These are phyloP conservation scores for Leptothorax acervorum DNA, from an alignment of 2,888 invertebrate species.

Conservation along the genomic window DNA sequence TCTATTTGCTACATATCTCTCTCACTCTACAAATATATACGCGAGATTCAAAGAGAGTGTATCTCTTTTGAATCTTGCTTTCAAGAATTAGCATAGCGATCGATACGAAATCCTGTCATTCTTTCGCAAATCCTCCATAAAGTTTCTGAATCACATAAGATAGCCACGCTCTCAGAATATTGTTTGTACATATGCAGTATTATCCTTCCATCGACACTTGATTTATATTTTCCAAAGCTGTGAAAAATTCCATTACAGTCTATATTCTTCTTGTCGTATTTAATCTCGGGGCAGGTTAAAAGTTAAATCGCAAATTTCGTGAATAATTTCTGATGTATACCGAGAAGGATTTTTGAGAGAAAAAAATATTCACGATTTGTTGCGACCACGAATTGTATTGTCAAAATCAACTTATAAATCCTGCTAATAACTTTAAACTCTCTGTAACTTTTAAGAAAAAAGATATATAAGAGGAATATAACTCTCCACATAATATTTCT, in stretches of 20 bases:
- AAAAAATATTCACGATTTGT: neutral
- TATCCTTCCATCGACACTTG: neutral
- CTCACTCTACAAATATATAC: neutral
- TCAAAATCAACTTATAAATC: neutral
- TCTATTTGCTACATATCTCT: neutral
- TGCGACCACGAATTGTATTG: neutral
- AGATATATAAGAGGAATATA: neutral
- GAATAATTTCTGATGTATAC: neutral
- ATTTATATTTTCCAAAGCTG: neutral
- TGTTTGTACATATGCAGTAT: neutral
- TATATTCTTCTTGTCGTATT: slow-evolving; percentile 1
- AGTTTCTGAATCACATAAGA: neutral
- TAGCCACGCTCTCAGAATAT: neutral
- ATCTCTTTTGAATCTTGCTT: neutral
- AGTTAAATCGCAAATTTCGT: neutral
- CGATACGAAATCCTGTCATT: neutral
- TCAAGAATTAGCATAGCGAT: slow-evolving; percentile 2
- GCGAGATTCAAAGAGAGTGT: neutral
- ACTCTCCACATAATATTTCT: neutral
- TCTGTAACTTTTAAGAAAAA: neutral
- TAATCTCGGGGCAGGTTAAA: neutral
- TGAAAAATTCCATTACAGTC: neutral
- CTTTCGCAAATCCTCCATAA: slow-evolving; percentile 3
- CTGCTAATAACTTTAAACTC: neutral
- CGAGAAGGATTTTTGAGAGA: neutral